These are phyloP conservation scores for Amblyraja radiata DNA, from an alignment of 2,797 vertebrate species.

Conservation along the genomic window DNA sequence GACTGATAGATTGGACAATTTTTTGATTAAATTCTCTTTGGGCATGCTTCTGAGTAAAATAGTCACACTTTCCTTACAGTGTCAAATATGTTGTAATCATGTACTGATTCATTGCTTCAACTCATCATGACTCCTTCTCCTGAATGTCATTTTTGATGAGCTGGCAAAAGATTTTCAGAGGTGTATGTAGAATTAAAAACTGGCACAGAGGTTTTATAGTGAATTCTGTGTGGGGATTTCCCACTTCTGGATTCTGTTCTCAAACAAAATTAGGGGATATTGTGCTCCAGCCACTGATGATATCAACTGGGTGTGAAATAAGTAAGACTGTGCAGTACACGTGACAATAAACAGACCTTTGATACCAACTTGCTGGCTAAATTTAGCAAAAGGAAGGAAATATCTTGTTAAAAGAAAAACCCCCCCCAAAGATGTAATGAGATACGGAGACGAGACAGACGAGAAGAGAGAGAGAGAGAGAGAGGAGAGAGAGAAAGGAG, in stretches of 20 bases:
- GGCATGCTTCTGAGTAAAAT: not conserved
- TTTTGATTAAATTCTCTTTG: conserved; percentile 33
- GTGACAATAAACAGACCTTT: no score
- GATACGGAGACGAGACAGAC: no score
- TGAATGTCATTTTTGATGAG: conserved; percentile 12
- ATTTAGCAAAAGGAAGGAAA: not conserved
- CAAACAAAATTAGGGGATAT: not conserved
- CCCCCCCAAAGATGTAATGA: no score
- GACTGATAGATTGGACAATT: not conserved
- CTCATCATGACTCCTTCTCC: not conserved
- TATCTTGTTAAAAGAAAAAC: no score
- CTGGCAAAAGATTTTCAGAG: not conserved
- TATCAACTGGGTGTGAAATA: not conserved
- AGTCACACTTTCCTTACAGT: not conserved
- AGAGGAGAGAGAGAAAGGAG: no score
- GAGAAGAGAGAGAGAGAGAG: no score
- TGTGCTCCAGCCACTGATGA: conserved; percentile 9
- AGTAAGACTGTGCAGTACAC: no score
- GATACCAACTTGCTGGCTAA: not conserved
- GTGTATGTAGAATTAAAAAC: not conserved
- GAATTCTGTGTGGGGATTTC: not conserved
- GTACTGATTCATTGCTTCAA: conserved; percentile 18
- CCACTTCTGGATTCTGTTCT: not conserved
- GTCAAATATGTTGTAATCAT: not conserved
- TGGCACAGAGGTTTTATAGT: not conserved